These are phyloP conservation scores for Pammene fasciana DNA, from an alignment of 2,888 invertebrate genomes.

Conservation along the genomic window DNA sequence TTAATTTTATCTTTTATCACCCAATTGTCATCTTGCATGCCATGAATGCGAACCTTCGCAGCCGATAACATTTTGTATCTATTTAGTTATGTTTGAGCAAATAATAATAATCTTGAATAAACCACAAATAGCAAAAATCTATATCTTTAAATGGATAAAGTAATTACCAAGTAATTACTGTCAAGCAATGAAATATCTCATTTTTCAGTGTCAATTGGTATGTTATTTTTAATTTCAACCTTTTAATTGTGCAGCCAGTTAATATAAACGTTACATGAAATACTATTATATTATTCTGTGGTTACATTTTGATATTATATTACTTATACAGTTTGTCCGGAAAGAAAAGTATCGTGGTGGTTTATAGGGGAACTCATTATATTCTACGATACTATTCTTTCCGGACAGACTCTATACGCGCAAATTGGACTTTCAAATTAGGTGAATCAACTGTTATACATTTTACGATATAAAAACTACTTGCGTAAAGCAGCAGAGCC, in stretches of 20 bases:
- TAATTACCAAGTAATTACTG: background rate
- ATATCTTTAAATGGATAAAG: background rate
- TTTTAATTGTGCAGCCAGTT: background rate
- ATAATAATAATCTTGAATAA: background rate
- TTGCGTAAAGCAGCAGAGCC: too few relatives aligned
- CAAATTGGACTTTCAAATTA: too few relatives aligned
- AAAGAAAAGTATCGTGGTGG: too few relatives aligned
- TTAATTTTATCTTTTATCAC: constrained; percentile 86
- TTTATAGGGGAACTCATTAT: too few relatives aligned
- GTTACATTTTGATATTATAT: too few relatives aligned
- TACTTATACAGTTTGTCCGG: too few relatives aligned
- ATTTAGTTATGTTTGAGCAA: background rate
- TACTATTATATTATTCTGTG: too few relatives aligned
- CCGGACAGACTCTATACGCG: too few relatives aligned
- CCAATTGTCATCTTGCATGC: constrained; percentile 86
- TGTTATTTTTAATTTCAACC: background rate
- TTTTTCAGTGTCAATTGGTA: background rate
- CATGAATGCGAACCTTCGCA: constrained; percentile 84
- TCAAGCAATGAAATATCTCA: background rate
- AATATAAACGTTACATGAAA: too few relatives aligned
- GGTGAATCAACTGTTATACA: too few relatives aligned
- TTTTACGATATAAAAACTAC: too few relatives aligned
- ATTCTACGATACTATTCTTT: too few relatives aligned
- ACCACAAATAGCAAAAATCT: background rate
- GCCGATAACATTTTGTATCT: constrained; percentile 77